Evolutionary conservation across 2,113 vertebrate species (phyloP).

Genomic region (Clupea harengus): DNA sequence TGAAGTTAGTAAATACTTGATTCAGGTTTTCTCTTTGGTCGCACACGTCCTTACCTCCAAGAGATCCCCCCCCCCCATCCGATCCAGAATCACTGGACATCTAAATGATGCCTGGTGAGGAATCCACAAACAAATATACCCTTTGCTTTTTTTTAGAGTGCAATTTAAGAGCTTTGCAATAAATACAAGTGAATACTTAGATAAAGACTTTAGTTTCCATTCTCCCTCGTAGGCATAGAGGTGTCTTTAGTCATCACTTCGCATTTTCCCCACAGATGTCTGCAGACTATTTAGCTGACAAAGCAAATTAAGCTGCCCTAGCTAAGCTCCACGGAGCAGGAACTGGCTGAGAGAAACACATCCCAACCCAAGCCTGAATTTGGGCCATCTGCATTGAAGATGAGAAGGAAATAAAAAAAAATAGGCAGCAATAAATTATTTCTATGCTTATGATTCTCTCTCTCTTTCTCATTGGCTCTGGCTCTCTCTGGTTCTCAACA

Average conservation of each 20-base stretch:
- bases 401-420: neutral
- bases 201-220: neutral
- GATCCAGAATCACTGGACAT: neutral
- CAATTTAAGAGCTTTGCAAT: neutral
- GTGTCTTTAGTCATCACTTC: neutral
- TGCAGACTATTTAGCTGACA: neutral
- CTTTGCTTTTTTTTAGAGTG: neutral
- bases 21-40: conserved; percentile 4
- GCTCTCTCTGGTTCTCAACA: neutral
- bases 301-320: neutral
- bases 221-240: neutral
- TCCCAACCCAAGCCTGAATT: neutral
- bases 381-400: conserved; percentile 4
- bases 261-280: neutral
- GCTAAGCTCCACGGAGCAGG: neutral
- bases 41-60: neutral
- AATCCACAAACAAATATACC: neutral
- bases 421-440: neutral
- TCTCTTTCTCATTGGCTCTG: neutral
- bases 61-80: neutral
- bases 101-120: neutral
- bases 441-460: neutral
- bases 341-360: neutral
- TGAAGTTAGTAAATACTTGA: conserved; percentile 9
- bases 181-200: neutral